phyloP scores from a whole-genome alignment of 2,888 invertebrate species.

The Chironomus tentans region DNA sequence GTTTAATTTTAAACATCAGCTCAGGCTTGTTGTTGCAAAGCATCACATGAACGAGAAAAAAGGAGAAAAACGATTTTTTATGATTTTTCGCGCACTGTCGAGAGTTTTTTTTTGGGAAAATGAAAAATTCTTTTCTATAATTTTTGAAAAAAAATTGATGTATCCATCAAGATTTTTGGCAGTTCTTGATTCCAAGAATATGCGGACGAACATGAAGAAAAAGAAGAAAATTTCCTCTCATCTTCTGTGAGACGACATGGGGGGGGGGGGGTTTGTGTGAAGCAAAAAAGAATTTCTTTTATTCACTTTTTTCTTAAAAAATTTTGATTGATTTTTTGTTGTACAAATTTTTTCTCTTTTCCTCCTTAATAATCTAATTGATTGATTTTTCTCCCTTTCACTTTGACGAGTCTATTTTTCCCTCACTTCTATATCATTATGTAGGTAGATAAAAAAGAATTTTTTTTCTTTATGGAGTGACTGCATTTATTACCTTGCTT shows the following conservation, averaged over 20 bases:
- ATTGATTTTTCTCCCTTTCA: slow-evolving; percentile 7
- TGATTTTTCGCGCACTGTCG: slow-evolving; percentile 1
- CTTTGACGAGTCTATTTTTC: background rate
- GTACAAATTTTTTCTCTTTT: background rate
- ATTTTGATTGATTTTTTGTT: background rate
- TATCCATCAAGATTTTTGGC: background rate
- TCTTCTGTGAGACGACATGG: background rate
- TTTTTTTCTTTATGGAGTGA: no score
- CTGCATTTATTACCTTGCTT: slow-evolving; percentile 8
- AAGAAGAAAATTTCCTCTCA: no score
- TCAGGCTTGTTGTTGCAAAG: background rate
- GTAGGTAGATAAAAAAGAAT: background rate
- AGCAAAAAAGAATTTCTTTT: background rate
- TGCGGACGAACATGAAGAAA: no score
- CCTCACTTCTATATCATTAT: background rate
- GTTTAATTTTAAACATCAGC: slow-evolving; percentile 15
- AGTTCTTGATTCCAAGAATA: no score
- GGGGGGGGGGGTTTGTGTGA: background rate
- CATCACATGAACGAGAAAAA: background rate
- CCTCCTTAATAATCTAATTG: background rate
- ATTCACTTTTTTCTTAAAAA: no score
- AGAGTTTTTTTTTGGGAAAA: background rate
- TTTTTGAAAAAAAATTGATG: background rate
- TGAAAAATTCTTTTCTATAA: background rate
- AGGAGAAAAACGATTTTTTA: slow-evolving; percentile 3